A percentile compares a stretch with the other conserved stretches of the same genome.
phyloP scores from a whole-genome alignment of 2,113 vertebrate genomes.

The Guaruba guarouba region DNA sequence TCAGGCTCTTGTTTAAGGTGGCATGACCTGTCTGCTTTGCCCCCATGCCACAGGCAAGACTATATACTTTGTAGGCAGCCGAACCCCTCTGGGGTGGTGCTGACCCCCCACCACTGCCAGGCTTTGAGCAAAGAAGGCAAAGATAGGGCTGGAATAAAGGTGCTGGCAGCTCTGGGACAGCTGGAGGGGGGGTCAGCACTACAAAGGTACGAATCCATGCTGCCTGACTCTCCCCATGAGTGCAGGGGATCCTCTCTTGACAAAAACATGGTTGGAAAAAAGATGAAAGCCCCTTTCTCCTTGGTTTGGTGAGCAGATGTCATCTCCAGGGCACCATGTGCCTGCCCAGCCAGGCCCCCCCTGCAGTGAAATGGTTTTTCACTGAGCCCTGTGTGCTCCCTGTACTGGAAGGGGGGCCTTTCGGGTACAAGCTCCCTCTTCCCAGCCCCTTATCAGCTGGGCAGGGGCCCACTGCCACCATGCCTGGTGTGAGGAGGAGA shows the following conservation, averaged over 20 bases:
- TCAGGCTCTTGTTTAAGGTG: background rate
- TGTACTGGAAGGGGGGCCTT: background rate
- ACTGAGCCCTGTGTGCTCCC: background rate
- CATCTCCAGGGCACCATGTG: fast-evolving
- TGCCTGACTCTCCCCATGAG: background rate
- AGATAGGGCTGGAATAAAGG: background rate
- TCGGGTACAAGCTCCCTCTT: background rate
- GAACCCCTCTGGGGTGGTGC: background rate
- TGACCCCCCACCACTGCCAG: background rate
- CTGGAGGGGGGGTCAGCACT: background rate
- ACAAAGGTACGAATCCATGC: background rate
- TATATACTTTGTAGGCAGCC: background rate
- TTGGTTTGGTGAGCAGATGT: background rate
- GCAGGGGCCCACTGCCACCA: fast-evolving
- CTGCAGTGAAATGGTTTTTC: background rate
- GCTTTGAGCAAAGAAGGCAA: background rate
- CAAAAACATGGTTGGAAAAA: background rate
- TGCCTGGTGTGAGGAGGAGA: background rate
- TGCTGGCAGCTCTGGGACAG: background rate
- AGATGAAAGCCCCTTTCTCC: background rate
- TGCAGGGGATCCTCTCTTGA: background rate
- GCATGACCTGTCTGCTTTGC: background rate
- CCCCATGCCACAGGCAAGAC: background rate
- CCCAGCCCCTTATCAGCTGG: background rate
- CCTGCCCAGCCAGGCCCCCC: background rate